phyloP scores from a whole-genome alignment of 2,113 vertebrate genomes.

The Peromyscus californicus region DNA sequence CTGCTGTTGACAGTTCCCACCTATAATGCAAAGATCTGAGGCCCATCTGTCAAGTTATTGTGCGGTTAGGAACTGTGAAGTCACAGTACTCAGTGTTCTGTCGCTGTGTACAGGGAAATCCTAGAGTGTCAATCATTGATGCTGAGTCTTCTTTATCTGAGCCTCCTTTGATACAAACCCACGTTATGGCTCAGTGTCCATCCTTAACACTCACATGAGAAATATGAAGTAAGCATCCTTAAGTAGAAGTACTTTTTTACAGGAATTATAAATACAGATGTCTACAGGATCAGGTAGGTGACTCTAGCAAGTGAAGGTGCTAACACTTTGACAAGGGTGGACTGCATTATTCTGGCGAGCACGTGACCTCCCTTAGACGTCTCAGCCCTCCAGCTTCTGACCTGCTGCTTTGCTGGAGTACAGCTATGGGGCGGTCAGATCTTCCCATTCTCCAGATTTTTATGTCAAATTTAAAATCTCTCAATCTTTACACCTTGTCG shows the following conservation, averaged over 20 bases:
- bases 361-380: rapidly evolving
- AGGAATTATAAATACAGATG: background rate
- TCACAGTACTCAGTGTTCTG: background rate
- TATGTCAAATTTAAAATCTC: background rate
- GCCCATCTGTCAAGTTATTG: background rate
- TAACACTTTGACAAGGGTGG: rapidly evolving
- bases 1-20: background rate
- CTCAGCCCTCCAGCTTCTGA: background rate
- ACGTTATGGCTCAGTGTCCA: rapidly evolving
- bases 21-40: background rate
- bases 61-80: background rate
- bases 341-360: background rate
- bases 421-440: background rate
- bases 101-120: background rate
- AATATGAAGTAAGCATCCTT: background rate
- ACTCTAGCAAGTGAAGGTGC: background rate
- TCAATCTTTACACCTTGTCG: background rate
- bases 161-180: background rate
- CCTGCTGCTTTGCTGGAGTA: background rate
- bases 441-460: background rate
- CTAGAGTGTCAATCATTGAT: background rate
- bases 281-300: background rate
- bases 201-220: background rate
- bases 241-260: background rate
- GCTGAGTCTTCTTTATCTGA: background rate